phyloP scores from a whole-genome alignment of 2,888 invertebrate genomes.

The Drosophila neotestacea region DNA sequence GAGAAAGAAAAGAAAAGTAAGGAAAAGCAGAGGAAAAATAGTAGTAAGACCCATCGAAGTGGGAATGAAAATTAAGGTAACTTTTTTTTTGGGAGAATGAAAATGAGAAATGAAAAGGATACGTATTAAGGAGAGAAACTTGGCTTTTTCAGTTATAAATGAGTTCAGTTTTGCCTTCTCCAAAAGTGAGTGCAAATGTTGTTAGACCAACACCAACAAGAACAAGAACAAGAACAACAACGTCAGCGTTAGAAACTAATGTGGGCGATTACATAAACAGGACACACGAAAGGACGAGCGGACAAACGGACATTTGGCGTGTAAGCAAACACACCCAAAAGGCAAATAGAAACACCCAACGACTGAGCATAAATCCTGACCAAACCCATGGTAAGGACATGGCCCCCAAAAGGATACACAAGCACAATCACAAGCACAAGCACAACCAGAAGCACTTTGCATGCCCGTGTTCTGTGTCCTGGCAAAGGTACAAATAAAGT shows the following conservation, averaged over 20 bases:
- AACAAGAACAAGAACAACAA: slow-evolving; percentile 20
- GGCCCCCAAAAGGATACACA: slow-evolving; percentile 13
- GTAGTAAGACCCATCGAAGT: slow-evolving; percentile 42
- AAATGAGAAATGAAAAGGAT: slow-evolving; percentile 58
- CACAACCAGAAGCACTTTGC: slow-evolving; percentile 61
- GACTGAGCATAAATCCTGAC: slow-evolving; percentile 73
- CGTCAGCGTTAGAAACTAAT: slow-evolving; percentile 67
- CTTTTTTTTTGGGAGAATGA: slow-evolving; percentile 24
- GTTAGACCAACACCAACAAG: slow-evolving; percentile 47
- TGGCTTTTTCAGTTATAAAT: slow-evolving; percentile 37
- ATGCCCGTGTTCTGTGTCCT: slow-evolving; percentile 37
- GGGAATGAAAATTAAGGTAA: slow-evolving; percentile 67
- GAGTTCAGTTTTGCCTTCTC: slow-evolving; percentile 32
- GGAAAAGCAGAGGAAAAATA: slow-evolving; percentile 16
- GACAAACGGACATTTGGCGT: slow-evolving; percentile 49
- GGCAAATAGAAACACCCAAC: slow-evolving; percentile 68
- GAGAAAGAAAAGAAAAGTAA: slow-evolving; percentile 22
- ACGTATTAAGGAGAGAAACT: slow-evolving; percentile 44
- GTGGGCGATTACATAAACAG: slow-evolving; percentile 80
- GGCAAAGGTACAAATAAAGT: slow-evolving; percentile 75
- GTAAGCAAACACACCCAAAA: slow-evolving; percentile 74
- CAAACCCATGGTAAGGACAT: slow-evolving; percentile 59
- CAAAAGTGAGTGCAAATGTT: slow-evolving; percentile 65
- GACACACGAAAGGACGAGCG: slow-evolving; percentile 76
- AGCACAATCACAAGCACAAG: background rate